Evolutionary conservation across 1,140 invertebrate genomes (phyloP).

Genomic region (Tetramorium simillimum): DNA sequence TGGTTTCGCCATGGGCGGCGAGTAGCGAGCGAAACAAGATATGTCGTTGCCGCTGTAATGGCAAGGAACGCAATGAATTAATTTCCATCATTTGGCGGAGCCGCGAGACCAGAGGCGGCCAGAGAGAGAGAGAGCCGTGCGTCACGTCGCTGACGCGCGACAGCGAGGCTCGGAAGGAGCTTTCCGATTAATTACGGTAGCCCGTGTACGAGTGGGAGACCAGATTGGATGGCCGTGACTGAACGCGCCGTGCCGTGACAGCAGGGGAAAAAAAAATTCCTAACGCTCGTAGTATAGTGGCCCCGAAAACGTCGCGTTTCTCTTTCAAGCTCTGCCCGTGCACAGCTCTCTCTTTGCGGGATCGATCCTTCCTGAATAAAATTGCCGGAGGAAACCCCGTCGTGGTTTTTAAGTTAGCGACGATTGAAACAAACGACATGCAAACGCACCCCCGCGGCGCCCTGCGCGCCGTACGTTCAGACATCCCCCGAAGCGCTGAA

Average conservation of each 20-base stretch:
- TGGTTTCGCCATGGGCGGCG: conserved; percentile 20
- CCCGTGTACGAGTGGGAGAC: conserved; percentile 11
- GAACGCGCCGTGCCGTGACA: conserved; percentile 30
- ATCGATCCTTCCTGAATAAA: conserved; percentile 23
- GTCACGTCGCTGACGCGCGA: conserved; percentile 45
- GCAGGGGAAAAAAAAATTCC: conserved; percentile 2
- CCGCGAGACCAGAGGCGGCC: not conserved
- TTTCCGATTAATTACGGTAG: conserved; percentile 64
- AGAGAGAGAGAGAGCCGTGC: conserved; percentile 38
- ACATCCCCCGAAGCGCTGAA: not conserved
- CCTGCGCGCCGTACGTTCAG: not conserved
- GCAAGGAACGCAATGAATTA: conserved; percentile 59
- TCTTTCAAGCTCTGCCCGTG: not conserved
- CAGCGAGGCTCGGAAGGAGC: conserved; percentile 53
- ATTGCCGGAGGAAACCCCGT: not conserved
- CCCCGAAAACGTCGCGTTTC: not conserved
- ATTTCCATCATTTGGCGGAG: conserved; percentile 52
- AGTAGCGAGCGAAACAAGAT: conserved; percentile 33
- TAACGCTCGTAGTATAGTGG: not conserved
- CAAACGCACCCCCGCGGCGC: not conserved
- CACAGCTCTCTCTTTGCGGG: not conserved
- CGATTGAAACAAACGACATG: not conserved
- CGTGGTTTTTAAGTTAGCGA: not conserved
- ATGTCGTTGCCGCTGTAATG: conserved; percentile 36
- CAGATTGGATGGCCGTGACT: conserved; percentile 58